These are phyloP conservation scores for Clitarchus hookeri DNA, from an alignment of 2,888 invertebrate species.

Conservation along the genomic window DNA sequence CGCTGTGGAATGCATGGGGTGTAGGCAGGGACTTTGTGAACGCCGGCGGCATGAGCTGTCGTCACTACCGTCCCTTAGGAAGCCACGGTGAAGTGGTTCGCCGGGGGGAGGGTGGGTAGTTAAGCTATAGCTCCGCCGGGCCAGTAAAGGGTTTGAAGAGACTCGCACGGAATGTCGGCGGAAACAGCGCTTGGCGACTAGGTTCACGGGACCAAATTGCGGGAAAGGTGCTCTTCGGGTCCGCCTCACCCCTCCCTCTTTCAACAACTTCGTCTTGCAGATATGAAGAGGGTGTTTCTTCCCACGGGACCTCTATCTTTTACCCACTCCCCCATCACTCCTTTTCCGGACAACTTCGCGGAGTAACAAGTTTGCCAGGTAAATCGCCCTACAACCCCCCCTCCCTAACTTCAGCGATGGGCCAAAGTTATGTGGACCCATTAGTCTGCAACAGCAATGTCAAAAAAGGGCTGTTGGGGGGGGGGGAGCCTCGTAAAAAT, in stretches of 20 bases:
- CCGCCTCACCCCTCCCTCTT: neutral
- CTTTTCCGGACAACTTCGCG: neutral
- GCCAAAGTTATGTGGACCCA: neutral
- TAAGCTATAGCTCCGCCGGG: too few species aligned
- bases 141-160: too few species aligned
- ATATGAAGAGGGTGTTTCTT: constrained; percentile 6
- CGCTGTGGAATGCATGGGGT: too few species aligned
- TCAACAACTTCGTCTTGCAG: neutral
- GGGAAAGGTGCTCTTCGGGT: neutral
- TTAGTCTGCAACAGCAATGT: neutral
- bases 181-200: too few species aligned
- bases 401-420: too few species aligned
- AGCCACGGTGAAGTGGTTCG: too few species aligned
- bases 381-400: neutral
- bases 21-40: too few species aligned
- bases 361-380: constrained; percentile 10
- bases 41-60: too few species aligned
- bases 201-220: neutral
- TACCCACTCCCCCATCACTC: neutral
- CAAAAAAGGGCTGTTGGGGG: neutral
- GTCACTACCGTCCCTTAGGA: too few species aligned
- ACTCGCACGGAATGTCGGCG: too few species aligned
- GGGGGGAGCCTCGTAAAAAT: neutral
- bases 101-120: too few species aligned
- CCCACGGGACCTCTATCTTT: neutral